phyloP scores from a whole-genome alignment of 2,113 vertebrate genomes.

The Cryptotis parvus region DNA sequence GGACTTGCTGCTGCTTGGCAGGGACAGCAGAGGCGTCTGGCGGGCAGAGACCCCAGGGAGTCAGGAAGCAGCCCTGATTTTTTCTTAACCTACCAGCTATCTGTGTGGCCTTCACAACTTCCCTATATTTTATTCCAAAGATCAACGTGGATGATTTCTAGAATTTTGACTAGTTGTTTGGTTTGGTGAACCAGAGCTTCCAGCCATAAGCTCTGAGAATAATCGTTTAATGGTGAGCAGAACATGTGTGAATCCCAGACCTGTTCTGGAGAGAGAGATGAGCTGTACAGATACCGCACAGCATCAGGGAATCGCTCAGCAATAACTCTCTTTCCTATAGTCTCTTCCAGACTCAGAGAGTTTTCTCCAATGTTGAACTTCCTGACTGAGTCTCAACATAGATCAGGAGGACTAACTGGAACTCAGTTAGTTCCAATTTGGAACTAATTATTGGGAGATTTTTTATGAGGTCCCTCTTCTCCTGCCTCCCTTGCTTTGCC shows the following conservation, averaged over 20 bases:
- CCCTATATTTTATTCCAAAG: not conserved
- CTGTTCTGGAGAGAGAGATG: not conserved
- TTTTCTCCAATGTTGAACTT: not conserved
- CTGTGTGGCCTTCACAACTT: not conserved
- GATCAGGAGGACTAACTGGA: too few relatives aligned
- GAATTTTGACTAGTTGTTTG: not conserved
- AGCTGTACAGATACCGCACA: accelerated
- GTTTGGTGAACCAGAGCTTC: not conserved
- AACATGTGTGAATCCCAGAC: not conserved
- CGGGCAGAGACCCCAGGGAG: not conserved
- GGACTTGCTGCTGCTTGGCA: not conserved
- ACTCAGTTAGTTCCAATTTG: too few relatives aligned
- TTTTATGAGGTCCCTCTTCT: not conserved
- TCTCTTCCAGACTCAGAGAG: not conserved
- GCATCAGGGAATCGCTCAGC: not conserved
- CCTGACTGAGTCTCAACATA: not conserved
- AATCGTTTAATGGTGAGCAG: not conserved
- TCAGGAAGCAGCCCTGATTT: not conserved
- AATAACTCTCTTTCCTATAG: not conserved
- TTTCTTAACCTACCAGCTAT: accelerated
- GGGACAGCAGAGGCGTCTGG: not conserved
- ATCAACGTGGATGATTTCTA: not conserved
- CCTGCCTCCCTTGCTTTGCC: not conserved
- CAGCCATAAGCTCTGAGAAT: not conserved
- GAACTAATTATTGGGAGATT: too few relatives aligned